phyloP scores from a whole-genome alignment of 2,888 invertebrate genomes.

The Orthosia gracilis region DNA sequence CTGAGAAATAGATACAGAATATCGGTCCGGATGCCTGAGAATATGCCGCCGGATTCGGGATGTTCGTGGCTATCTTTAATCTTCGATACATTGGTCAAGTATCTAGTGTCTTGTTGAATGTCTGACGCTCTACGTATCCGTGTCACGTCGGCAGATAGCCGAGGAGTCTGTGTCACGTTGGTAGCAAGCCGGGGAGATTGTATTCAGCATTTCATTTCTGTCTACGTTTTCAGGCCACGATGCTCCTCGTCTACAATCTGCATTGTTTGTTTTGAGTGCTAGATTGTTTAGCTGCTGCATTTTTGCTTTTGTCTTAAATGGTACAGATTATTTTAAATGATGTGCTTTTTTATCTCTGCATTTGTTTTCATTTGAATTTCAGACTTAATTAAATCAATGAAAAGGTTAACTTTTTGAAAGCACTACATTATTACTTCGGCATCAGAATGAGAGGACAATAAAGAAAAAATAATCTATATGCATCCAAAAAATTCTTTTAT shows the following conservation, averaged over 20 bases:
- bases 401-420: too few species aligned
- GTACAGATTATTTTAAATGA: constrained; percentile 4
- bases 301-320: constrained; percentile 24
- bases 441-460: background rate
- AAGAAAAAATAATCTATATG: background rate
- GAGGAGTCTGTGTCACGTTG: constrained; percentile 26
- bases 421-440: too few species aligned
- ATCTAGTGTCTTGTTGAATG: constrained; percentile 30
- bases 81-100: constrained; percentile 34
- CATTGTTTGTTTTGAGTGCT: constrained; percentile 48
- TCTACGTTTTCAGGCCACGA: constrained; percentile 51
- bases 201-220: constrained; percentile 36
- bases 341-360: background rate
- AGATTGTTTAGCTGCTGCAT: constrained; percentile 23
- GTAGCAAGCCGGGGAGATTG: constrained; percentile 17
- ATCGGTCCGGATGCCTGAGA: constrained; percentile 24
- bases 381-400: too few species aligned
- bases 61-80: constrained; percentile 17
- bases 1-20: constrained; percentile 9
- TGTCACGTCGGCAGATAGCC: constrained; percentile 15
- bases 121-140: constrained; percentile 29
- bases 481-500: background rate
- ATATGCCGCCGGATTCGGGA: constrained; percentile 22
- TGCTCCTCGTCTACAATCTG: constrained; percentile 35
- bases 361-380: background rate